These are phyloP conservation scores for Diadromus collaris DNA, from an alignment of 2,888 invertebrate species.

Conservation along the genomic window DNA sequence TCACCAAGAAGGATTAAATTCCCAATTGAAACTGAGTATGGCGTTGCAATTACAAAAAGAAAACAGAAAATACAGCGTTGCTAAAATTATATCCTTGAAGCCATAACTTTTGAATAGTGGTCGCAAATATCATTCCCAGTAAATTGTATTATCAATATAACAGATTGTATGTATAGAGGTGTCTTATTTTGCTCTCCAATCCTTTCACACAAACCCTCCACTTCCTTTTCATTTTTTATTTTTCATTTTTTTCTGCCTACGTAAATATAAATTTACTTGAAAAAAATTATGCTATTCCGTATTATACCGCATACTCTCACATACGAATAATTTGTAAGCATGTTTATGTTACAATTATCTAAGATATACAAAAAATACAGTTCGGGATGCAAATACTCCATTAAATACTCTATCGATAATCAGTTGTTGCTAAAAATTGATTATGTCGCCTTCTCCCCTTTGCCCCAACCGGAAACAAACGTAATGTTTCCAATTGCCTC, in stretches of 20 bases:
- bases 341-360: slow-evolving; percentile 35
- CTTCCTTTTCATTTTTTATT: background rate
- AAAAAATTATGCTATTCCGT: slow-evolving; percentile 25
- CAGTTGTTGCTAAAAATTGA: background rate
- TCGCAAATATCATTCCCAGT: slow-evolving; percentile 63
- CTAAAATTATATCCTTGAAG: slow-evolving; percentile 46
- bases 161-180: slow-evolving; percentile 53
- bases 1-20: slow-evolving; percentile 81
- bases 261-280: slow-evolving; percentile 19
- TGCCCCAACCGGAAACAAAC: background rate
- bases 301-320: slow-evolving; percentile 1
- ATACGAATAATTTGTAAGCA: slow-evolving; percentile 5
- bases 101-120: slow-evolving; percentile 58
- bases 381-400: slow-evolving; percentile 6
- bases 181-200: slow-evolving; percentile 16
- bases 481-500: background rate
- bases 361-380: slow-evolving; percentile 22
- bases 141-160: slow-evolving; percentile 64
- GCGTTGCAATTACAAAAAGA: slow-evolving; percentile 36
- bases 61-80: slow-evolving; percentile 48
- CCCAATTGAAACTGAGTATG: slow-evolving; percentile 59
- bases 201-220: slow-evolving; percentile 16
- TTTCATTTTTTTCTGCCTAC: slow-evolving; percentile 17
- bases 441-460: background rate
- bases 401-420: background rate